A percentile compares a stretch with the other conserved stretches of the same genome.
Conservation (phyloP, 1,140 invertebrate species). For the Tetramorium simillimum region DNA sequence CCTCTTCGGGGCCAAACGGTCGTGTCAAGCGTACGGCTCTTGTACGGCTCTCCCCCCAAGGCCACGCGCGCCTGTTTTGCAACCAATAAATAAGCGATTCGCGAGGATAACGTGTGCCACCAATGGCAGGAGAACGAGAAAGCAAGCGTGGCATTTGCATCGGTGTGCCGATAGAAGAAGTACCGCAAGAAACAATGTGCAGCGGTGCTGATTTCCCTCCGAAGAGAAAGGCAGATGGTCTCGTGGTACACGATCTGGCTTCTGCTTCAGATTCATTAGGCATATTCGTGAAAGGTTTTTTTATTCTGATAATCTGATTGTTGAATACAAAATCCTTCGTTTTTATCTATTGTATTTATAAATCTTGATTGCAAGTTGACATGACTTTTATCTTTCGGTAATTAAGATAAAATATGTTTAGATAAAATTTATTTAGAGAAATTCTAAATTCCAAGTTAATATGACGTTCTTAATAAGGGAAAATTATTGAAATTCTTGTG, state of each 20-base stretch:
- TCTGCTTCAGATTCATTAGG: neutral
- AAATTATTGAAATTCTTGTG: neutral
- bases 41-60: conserved; percentile 8
- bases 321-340: neutral
- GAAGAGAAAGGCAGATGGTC: conserved; percentile 25
- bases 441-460: neutral
- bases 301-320: neutral
- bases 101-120: conserved; percentile 19
- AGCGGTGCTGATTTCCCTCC: conserved; percentile 29
- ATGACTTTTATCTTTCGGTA: too few species aligned
- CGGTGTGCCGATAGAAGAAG: conserved; percentile 43
- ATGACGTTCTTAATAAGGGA: neutral
- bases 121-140: conserved; percentile 10
- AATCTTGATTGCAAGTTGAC: neutral
- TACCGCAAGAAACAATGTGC: conserved; percentile 67
- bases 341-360: neutral
- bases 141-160: conserved; percentile 44
- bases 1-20: conserved; percentile 55
- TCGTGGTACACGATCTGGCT: conserved; percentile 1
- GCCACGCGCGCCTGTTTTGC: conserved; percentile 19
- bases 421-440: neutral
- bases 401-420: too few species aligned
- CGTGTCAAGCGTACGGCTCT: conserved; percentile 46
- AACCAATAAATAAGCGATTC: conserved; percentile 66
- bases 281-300: neutral